Conservation (phyloP, 2,113 vertebrate species). For the Sminthopsis crassicaudata region DNA sequence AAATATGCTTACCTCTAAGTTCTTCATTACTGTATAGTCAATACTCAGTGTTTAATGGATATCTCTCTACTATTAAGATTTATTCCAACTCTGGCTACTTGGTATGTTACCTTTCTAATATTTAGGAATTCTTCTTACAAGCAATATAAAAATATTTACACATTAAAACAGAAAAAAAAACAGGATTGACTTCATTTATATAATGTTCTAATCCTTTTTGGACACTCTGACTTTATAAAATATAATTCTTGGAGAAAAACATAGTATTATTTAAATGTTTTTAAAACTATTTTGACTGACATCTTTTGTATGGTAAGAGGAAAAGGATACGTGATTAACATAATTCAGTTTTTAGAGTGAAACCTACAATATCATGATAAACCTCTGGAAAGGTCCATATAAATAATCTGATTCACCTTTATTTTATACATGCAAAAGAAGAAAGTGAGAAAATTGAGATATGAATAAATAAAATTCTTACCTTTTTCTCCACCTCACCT, state of each 20-base stretch:
- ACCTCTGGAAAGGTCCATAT: neutral
- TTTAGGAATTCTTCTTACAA: conserved; percentile 38
- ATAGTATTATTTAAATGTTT: conserved; percentile 13
- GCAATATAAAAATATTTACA: conserved; percentile 39
- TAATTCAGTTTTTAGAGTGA: neutral
- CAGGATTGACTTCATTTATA: neutral
- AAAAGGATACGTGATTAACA: neutral
- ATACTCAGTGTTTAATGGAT: conserved; percentile 52
- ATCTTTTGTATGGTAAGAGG: neutral
- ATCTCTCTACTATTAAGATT: conserved; percentile 56
- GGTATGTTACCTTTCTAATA: conserved; percentile 42
- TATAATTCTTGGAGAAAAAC: neutral
- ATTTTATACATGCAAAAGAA: neutral
- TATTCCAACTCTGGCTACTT: conserved; percentile 50
- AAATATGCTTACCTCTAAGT: conserved; percentile 46
- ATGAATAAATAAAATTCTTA: neutral
- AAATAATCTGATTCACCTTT: neutral
- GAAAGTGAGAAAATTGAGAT: neutral
- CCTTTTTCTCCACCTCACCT: neutral
- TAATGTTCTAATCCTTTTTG: conserved; percentile 43
- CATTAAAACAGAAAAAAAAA: conserved; percentile 49
- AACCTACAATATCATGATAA: neutral
- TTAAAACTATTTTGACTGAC: neutral
- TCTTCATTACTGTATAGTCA: conserved; percentile 25
- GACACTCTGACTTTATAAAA: conserved; percentile 49